Conservation (phyloP, 37 sponge, comb jelly and placozoan species). For the Cliona cf. orientalis region DNA sequence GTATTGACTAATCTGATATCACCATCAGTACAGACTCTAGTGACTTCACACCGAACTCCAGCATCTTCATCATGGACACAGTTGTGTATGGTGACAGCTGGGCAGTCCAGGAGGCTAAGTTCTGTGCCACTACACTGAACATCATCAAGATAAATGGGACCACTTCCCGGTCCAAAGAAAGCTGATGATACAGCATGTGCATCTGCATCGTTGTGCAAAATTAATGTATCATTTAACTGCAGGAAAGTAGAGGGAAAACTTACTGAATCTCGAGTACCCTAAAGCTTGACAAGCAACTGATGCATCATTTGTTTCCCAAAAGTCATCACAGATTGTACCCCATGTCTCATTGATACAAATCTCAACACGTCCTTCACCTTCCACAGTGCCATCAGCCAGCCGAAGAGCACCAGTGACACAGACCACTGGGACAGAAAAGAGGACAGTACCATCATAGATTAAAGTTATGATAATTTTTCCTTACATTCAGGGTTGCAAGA, state of each 20-base stretch:
- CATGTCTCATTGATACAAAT: not conserved
- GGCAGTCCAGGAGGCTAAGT: slow-evolving; percentile 1
- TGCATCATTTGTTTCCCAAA: slow-evolving; percentile 22
- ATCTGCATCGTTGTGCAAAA: too few relatives aligned
- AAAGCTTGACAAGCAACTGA: slow-evolving; percentile 10
- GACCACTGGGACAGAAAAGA: not conserved
- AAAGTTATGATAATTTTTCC: not conserved
- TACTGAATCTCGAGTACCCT: not conserved
- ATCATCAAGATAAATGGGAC: not conserved
- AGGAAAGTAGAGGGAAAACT: not conserved
- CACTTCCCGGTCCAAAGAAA: too few relatives aligned
- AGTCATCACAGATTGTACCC: slow-evolving; percentile 24
- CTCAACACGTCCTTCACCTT: slow-evolving; percentile 16
- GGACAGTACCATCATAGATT: not conserved
- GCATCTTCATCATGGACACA: slow-evolving; percentile 42
- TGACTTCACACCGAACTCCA: slow-evolving; percentile 43
- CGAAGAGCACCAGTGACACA: slow-evolving; percentile 7
- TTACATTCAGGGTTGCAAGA: not conserved
- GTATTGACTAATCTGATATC: not conserved
- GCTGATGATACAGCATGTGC: too few relatives aligned
- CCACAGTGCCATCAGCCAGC: not conserved
- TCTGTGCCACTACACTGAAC: slow-evolving; percentile 35
- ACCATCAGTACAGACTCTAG: not conserved
- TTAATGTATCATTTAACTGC: not conserved
- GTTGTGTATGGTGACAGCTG: not conserved